Evolutionary conservation across 1,140 invertebrate genomes (phyloP), one percentile per base, ranked within the genome.

Genomic region (Cheumatopsyche charites): DNA sequence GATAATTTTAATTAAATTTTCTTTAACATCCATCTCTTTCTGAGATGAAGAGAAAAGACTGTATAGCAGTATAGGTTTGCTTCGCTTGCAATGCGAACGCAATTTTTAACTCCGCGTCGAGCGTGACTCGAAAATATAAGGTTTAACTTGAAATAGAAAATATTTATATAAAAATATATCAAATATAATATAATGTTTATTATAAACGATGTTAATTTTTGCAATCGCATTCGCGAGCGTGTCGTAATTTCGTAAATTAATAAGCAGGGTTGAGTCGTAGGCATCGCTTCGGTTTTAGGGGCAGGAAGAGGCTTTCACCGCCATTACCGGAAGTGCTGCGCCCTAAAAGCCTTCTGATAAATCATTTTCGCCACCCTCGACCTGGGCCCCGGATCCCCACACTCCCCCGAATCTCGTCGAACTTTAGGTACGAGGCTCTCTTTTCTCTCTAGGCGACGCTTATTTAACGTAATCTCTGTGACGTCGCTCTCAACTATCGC

Each of bases 311-410:
- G 25, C 49, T 41, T 41, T 68, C 66, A 55, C 66, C 66, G 49
- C 66, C 66, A 68, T 68, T 68, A 68, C 66, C 66, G 66, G 66
- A 68, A 55, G 66, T 68, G 66, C 66, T 68, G 47, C 49, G 47
- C 47, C 63, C 45, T 43, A 66, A 66, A 66, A 63, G 41, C 62
- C 62, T 42, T 21, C 62, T 63, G 62, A 63, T 41, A 41, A 63
- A 41, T 63, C 62, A 63, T 41, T 63, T 63, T 63, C 29, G 19
- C 29, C 36, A 26, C 15, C 62, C 6, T 23, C 58, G 25, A 62
- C 29, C 13, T 62, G 11, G 62, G 6, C 15, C 29, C 15, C 23
- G n/a, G 26, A 6, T 58, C 62, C 41, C 36, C 13, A 49, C 3
- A 36, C 29, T 4, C 29, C 29, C 29, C 29, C 29, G 29, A 4